These are phyloP conservation scores for Delia radicum DNA, from an alignment of 1,140 invertebrate species.

Conservation along the genomic window DNA sequence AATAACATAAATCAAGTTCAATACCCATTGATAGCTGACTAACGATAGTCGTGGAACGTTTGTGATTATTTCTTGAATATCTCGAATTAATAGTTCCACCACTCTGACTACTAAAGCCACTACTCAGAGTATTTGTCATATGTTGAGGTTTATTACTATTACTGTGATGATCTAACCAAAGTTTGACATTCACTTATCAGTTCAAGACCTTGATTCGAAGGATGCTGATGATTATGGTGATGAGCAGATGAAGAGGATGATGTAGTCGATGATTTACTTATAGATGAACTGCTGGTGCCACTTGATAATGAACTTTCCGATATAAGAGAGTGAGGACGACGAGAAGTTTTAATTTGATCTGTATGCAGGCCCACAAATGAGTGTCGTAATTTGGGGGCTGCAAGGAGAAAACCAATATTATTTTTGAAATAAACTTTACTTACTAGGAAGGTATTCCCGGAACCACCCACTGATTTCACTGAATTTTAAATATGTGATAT, in stretches of 20 bases:
- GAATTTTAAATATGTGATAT: no score
- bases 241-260: constrained; percentile 37
- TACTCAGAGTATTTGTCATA: constrained; percentile 12
- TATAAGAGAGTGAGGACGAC: constrained; percentile 79
- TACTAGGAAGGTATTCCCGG: no score
- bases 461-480: no score
- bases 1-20: constrained; percentile 50
- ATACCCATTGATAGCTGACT: constrained; percentile 76
- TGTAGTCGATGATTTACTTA: constrained; percentile 57
- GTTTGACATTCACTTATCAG: constrained; percentile 54
- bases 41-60: constrained; percentile 71
- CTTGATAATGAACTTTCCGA: constrained; percentile 70
- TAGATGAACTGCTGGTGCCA: constrained; percentile 62
- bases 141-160: constrained; percentile 13
- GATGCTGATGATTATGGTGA: constrained; percentile 10
- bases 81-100: constrained; percentile 33
- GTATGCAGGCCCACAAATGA: constrained; percentile 69
- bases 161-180: constrained; percentile 36
- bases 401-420: no score
- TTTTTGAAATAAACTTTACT: no score
- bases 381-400: constrained; percentile 74
- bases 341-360: constrained; percentile 65
- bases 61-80: constrained; percentile 65
- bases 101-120: constrained; percentile 33
- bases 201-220: constrained; percentile 37